Conservation (phyloP, 1,140 invertebrate species). For the Lordiphosa stackelbergi region DNA sequence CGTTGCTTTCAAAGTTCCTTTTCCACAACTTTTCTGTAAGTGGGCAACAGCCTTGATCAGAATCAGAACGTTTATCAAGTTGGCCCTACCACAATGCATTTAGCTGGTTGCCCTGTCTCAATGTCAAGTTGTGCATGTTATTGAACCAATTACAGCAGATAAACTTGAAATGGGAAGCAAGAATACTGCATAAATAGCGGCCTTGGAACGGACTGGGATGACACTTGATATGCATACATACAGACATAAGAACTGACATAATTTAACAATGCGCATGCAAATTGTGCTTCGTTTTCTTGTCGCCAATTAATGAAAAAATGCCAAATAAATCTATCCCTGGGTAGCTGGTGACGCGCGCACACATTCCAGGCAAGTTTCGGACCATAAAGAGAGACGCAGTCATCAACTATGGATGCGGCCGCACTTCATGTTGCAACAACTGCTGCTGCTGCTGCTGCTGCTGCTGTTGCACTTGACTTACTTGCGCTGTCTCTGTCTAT, state of each 20-base stretch:
- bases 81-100: slow-evolving; percentile 51
- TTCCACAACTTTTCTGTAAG: too few relatives aligned
- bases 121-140: slow-evolving; percentile 55
- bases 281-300: slow-evolving; percentile 17
- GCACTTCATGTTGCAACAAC: slow-evolving; percentile 49
- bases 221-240: slow-evolving; percentile 12
- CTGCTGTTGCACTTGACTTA: slow-evolving; percentile 62
- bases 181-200: slow-evolving; percentile 42
- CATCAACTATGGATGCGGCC: slow-evolving; percentile 1
- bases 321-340: slow-evolving; percentile 48
- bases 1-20: too few relatives aligned
- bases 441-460: slow-evolving; percentile 16
- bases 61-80: neutral
- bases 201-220: slow-evolving; percentile 3
- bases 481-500: slow-evolving; percentile 34
- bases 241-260: slow-evolving; percentile 33
- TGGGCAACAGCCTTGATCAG: too few relatives aligned
- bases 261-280: slow-evolving; percentile 35
- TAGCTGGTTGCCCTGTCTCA: slow-evolving; percentile 26
- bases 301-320: slow-evolving; percentile 61
- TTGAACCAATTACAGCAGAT: slow-evolving; percentile 64
- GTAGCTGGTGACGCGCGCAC: slow-evolving; percentile 56
- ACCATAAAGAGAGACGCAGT: slow-evolving; percentile 36
- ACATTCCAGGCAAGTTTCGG: slow-evolving; percentile 57
- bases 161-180: slow-evolving; percentile 41